phyloP scores from a whole-genome alignment of 2,797 vertebrate genomes.

The Hydrolagus colliei region DNA sequence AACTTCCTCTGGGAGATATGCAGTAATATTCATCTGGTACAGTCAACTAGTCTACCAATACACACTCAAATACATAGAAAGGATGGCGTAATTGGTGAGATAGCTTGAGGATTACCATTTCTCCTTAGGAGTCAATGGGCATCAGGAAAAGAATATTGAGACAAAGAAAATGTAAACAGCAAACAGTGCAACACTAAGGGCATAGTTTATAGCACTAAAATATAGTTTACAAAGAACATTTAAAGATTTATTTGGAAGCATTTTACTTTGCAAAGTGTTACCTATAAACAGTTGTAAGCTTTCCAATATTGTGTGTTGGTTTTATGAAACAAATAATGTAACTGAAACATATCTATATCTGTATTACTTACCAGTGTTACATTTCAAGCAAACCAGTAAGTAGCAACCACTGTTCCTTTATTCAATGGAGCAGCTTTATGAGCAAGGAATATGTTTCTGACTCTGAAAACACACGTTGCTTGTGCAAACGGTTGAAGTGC shows the following conservation, averaged over 20 bases:
- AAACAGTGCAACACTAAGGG: background rate
- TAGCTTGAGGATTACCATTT: too few species aligned
- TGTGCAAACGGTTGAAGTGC: background rate
- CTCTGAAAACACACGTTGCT: too few species aligned
- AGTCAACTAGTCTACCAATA: too few species aligned
- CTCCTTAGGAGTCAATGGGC: too few species aligned
- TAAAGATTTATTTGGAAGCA: background rate
- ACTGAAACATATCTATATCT: background rate
- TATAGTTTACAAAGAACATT: background rate
- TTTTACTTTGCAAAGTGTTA: slow-evolving; percentile 2
- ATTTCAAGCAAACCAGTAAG: background rate
- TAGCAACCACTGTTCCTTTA: background rate
- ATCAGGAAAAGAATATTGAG: too few species aligned
- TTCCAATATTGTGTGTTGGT: background rate
- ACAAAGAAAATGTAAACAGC: background rate
- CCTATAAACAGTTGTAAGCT: background rate
- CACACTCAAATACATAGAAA: too few species aligned
- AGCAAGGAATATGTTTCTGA: background rate
- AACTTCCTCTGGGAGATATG: too few species aligned
- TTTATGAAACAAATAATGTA: background rate
- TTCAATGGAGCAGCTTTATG: background rate
- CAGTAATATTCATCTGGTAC: too few species aligned
- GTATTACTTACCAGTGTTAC: background rate
- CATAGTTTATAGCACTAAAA: background rate
- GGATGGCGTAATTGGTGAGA: too few species aligned